phyloP scores from a whole-genome alignment of 2,888 invertebrate species.

The Octodonta nipae region DNA sequence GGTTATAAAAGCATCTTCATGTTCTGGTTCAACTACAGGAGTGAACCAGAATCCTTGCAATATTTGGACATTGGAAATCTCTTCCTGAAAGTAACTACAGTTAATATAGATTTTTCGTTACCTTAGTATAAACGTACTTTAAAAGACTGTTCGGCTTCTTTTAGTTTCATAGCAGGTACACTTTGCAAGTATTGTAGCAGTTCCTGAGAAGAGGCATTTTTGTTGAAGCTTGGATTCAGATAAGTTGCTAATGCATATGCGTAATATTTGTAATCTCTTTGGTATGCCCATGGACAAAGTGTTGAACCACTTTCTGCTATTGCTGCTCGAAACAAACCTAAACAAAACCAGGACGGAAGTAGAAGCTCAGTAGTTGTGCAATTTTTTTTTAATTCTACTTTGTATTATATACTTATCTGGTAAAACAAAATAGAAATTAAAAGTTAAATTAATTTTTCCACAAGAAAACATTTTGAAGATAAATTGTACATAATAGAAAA shows the following conservation, averaged over 20 bases:
- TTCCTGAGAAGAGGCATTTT: constrained; percentile 6
- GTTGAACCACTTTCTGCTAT: constrained; percentile 18
- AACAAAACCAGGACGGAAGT: no score
- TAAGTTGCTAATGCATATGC: constrained; percentile 6
- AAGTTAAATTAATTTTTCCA: no score
- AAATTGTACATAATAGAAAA: no score
- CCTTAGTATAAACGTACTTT: no score
- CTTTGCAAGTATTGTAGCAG: constrained; percentile 11
- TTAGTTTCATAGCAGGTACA: constrained; percentile 9
- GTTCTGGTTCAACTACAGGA: constrained; percentile 16
- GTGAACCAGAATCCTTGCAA: constrained; percentile 16
- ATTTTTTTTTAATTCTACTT: no score
- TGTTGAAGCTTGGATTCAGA: constrained; percentile 5
- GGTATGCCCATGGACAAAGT: constrained; percentile 18
- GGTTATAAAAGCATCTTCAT: constrained; percentile 16
- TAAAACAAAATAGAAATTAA: no score
- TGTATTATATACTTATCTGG: no score
- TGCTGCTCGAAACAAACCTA: constrained; percentile 16
- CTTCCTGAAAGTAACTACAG: constrained; percentile 9
- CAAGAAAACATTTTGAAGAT: no score
- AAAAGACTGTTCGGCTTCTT: no score
- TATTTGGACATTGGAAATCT: constrained; percentile 13
- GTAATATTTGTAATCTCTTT: constrained; percentile 11
- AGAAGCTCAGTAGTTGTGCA: no score
- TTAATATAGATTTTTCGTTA: not conserved